phyloP scores from a whole-genome alignment of 2,113 vertebrate genomes.

The Notothenia rossii region DNA sequence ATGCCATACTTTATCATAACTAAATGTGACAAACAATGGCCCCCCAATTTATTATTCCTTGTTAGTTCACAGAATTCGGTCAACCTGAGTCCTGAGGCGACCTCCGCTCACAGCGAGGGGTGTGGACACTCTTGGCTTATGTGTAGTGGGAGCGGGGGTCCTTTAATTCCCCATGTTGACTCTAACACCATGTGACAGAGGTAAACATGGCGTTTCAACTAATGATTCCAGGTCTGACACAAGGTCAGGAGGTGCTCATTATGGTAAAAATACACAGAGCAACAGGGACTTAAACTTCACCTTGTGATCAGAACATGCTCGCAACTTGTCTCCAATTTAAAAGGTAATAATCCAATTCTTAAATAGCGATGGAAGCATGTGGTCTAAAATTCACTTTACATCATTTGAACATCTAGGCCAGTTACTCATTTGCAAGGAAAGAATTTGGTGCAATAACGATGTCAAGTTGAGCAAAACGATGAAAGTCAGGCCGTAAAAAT shows the following conservation, averaged over 20 bases:
- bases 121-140: conserved; percentile 16
- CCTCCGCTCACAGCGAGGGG: neutral
- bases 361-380: neutral
- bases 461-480: conserved; percentile 4
- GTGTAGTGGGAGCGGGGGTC: neutral
- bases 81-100: conserved; percentile 21
- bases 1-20: conserved; percentile 6
- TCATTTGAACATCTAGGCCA: neutral
- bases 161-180: conserved; percentile 47
- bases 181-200: conserved; percentile 71
- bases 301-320: neutral
- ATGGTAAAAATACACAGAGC: conserved; percentile 22
- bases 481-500: neutral
- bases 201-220: conserved; percentile 61
- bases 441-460: neutral
- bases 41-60: conserved; percentile 4
- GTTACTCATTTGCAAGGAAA: neutral
- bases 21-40: conserved; percentile 35
- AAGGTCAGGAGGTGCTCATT: conserved; percentile 62
- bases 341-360: conserved; percentile 4
- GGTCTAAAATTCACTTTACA: neutral
- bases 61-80: conserved; percentile 32
- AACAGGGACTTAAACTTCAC: conserved; percentile 12
- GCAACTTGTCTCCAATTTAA: neutral
- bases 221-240: conserved; percentile 63